Base-by-base conservation (phyloP, 2,113 vertebrate genomes). In the Ciconia stormi region DNA sequence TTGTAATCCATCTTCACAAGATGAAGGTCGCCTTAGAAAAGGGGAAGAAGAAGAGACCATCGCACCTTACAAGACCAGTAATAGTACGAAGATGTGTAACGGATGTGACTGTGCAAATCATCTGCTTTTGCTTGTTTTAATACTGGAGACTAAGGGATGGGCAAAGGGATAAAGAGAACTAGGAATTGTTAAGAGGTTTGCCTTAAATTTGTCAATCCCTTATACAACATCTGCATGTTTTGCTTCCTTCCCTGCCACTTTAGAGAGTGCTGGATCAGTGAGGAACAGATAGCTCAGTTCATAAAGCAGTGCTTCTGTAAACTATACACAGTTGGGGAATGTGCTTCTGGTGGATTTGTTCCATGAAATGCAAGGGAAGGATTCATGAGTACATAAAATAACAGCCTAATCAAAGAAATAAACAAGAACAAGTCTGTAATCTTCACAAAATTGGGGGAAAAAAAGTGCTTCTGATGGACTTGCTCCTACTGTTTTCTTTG, bases 351-450 rank as follows among this genome's bases (percentile, higher is more conserved):
- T 90, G 94, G 95, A 98, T 97, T 97, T 95, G 83, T 97, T 97
- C 96, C 94, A 44, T 95, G 93, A 97, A 97, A 98, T 67, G 93
- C 91, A 23, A 80, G 91, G 90, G 82, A 96, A 65, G 82, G 97
- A 97, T 98, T 97, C 96, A 95, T 84, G 94, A 97, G 95, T 97
- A 97, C 96, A 90, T 98, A 98, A 98, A 98, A 98, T 97, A 98
- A 98, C 97, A 97, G 95, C 63, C 81, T 97, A 97, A 98, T 98
- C 97, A 98, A 97, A 98, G 97, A 97, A 97, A 98, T 97, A 98
- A 98, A 97, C 97, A 98, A 96, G 97, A 97, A 93, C 92, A 90
- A 98, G 97, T 90, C 97, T 98, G 97, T 97, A 96, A 98, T 97
- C 95, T 94, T 93, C 95, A 95, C 93, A 89, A 87, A 96, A 97